Evolutionary conservation across 2,888 invertebrate species (phyloP).

Genomic region (Criorhina ranunculi): DNA sequence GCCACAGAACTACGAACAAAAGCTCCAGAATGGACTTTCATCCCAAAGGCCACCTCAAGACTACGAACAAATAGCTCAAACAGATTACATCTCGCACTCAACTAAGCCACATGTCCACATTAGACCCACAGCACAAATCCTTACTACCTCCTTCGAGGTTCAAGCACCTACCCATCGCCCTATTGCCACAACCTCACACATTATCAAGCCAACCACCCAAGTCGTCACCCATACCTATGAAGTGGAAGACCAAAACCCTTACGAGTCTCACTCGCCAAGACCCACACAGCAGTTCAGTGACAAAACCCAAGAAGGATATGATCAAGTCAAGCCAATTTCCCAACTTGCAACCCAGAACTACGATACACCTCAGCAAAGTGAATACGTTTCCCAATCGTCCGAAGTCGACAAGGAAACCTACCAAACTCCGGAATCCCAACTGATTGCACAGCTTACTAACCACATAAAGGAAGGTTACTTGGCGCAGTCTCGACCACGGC

Average conservation of each 20-base stretch:
- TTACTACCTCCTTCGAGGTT: constrained; percentile 56
- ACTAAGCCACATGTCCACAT: constrained; percentile 35
- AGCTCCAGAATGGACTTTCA: constrained; percentile 24
- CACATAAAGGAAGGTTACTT: constrained; percentile 55
- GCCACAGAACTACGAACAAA: constrained; percentile 27
- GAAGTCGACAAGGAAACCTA: constrained; percentile 47
- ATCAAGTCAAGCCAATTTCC: constrained; percentile 13
- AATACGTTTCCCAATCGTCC: constrained; percentile 46
- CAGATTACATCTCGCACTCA: constrained; percentile 49
- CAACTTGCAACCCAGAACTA: constrained; percentile 28
- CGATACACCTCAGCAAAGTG: constrained; percentile 11
- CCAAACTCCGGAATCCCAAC: constrained; percentile 60
- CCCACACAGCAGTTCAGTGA: constrained; percentile 43
- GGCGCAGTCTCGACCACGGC: constrained; percentile 28
- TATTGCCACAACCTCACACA: constrained; percentile 23
- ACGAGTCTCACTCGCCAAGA: constrained; percentile 18
- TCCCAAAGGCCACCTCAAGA: constrained; percentile 43
- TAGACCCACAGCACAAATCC: constrained; percentile 58
- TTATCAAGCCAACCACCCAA: constrained; percentile 47
- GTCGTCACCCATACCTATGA: constrained; percentile 51
- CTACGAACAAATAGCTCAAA: constrained; percentile 60
- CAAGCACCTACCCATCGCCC: constrained; percentile 51
- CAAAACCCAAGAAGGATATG: constrained; percentile 24
- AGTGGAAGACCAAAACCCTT: constrained; percentile 36
- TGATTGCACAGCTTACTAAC: constrained; percentile 65